These are phyloP conservation scores for Apocrypta bakeri DNA, from an alignment of 1,140 invertebrate species.

Conservation along the genomic window DNA sequence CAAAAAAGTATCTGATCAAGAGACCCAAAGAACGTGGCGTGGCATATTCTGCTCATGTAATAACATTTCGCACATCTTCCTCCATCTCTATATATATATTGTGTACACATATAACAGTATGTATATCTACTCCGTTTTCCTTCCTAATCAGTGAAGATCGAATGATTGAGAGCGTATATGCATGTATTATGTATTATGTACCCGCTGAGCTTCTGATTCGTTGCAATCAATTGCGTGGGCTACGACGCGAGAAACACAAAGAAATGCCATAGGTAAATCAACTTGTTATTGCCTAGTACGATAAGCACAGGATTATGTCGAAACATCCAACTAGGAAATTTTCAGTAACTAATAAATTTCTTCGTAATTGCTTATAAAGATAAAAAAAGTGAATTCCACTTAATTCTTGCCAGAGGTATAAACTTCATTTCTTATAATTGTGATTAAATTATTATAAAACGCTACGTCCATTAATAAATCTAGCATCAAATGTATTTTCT, in stretches of 20 bases:
- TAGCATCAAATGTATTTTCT: too few relatives aligned
- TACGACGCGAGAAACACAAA: constrained; percentile 24
- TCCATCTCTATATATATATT: too few relatives aligned
- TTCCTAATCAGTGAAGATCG: not conserved
- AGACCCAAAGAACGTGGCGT: not conserved
- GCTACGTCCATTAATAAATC: too few relatives aligned
- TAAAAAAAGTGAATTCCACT: not conserved
- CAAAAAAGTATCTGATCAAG: constrained; percentile 32
- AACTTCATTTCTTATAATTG: too few relatives aligned
- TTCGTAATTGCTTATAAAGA: not conserved
- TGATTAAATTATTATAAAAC: too few relatives aligned
- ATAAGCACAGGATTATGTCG: not conserved
- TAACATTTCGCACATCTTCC: not conserved
- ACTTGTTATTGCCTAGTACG: not conserved
- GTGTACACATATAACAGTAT: too few relatives aligned
- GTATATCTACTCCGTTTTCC: not conserved
- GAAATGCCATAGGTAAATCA: constrained; percentile 23
- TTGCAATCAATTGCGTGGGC: not conserved
- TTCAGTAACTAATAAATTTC: not conserved
- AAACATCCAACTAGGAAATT: constrained; percentile 27
- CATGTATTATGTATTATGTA: constrained; percentile 21
- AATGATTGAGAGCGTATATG: constrained; percentile 6
- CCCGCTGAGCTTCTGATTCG: constrained; percentile 20
- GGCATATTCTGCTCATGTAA: not conserved
- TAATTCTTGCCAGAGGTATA: not conserved